Evolutionary conservation across 2,113 vertebrate genomes (phyloP).

Genomic region (Sander vitreus): DNA sequence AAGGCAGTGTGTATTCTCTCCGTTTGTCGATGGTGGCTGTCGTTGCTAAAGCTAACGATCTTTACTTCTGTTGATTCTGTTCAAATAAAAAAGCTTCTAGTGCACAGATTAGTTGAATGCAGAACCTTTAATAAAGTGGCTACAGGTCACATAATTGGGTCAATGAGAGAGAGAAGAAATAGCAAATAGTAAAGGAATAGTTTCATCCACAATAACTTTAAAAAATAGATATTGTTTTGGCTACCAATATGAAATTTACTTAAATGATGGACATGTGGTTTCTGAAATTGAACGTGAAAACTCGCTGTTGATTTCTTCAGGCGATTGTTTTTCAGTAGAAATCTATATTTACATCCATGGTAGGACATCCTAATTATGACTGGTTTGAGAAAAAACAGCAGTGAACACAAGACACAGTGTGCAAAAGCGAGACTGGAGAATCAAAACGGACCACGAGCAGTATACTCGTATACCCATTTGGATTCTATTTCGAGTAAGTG

Average conservation of each 20-base stretch:
- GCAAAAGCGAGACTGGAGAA: slow-evolving; percentile 8
- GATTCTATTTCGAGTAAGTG: too few species aligned
- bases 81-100: background rate
- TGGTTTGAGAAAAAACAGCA: slow-evolving; percentile 5
- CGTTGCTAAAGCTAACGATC: background rate
- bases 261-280: background rate
- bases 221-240: background rate
- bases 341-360: slow-evolving; percentile 20
- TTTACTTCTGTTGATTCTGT: background rate
- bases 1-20: background rate
- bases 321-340: background rate
- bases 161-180: background rate
- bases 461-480: background rate
- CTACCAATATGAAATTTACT: background rate
- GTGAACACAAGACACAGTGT: background rate
- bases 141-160: slow-evolving; percentile 3
- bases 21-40: background rate
- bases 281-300: background rate
- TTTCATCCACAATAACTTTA: background rate
- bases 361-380: slow-evolving; percentile 23
- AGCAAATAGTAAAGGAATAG: too few species aligned
- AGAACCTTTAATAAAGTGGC: slow-evolving; percentile 16
- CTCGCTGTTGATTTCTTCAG: background rate
- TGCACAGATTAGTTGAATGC: background rate
- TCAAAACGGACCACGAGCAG: slow-evolving; percentile 34